Percentiles rank a stretch among this genome's conserved stretches.
Evolutionary conservation across 2,113 vertebrate genomes (phyloP).

Genomic region (Phrynosoma blainvillii): DNA sequence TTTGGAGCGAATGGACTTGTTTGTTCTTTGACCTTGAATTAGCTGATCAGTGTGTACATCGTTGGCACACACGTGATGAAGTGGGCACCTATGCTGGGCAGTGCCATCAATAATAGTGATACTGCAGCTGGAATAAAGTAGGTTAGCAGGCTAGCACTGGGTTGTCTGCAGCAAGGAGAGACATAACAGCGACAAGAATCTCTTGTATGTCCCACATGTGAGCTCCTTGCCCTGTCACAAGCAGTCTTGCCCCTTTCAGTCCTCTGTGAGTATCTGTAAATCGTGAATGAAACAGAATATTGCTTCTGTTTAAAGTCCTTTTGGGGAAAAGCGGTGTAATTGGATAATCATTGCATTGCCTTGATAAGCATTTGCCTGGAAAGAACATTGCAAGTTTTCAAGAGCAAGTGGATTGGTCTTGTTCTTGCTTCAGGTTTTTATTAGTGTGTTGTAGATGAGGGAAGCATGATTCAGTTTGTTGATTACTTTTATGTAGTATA

Average conservation of each 20-base stretch:
- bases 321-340: background rate
- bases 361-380: background rate
- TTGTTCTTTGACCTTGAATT: slow-evolving; percentile 6
- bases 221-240: background rate
- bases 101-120: background rate
- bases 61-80: background rate
- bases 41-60: rapidly evolving
- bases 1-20: background rate
- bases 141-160: background rate
- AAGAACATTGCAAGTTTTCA: background rate
- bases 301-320: background rate
- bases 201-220: background rate
- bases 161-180: background rate
- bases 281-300: background rate
- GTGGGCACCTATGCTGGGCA: rapidly evolving
- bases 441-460: rapidly evolving
- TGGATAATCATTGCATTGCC: background rate
- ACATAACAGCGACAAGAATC: rapidly evolving
- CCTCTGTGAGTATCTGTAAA: background rate
- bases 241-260: background rate
- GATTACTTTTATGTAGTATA: rapidly evolving
- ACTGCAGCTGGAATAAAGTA: slow-evolving; percentile 24
- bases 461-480: background rate
- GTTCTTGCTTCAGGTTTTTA: background rate
- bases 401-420: background rate